Percentiles rank a stretch among this genome's conserved stretches.
Evolutionary conservation across 2,797 vertebrate species (phyloP).

Genomic region (Muscicapa comitata): DNA sequence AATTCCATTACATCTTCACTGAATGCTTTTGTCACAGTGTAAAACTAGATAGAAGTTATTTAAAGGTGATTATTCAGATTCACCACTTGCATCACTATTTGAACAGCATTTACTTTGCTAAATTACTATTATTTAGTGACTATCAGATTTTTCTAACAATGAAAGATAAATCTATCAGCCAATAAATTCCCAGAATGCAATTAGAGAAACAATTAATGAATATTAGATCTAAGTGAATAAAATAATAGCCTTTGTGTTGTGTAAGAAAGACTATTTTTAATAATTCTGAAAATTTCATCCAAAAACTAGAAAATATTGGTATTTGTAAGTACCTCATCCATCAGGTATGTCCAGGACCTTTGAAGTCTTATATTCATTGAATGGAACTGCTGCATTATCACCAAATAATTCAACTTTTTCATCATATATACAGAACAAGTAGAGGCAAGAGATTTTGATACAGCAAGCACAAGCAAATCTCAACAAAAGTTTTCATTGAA

Average conservation of each 20-base stretch:
- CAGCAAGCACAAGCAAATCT: background rate
- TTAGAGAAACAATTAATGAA: constrained; percentile 63
- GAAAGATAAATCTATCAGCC: constrained; percentile 11
- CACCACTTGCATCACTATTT: background rate
- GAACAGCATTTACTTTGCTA: background rate
- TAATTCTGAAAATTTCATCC: constrained; percentile 8
- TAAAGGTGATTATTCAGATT: constrained; percentile 42
- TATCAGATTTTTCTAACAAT: constrained; percentile 44
- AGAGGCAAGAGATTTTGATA: background rate
- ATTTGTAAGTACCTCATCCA: background rate
- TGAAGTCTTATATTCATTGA: background rate
- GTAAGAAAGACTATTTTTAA: background rate
- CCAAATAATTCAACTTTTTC: background rate
- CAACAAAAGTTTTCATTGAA: background rate
- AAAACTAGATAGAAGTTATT: background rate
- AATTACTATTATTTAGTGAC: constrained; percentile 53
- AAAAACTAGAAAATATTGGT: background rate
- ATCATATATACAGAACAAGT: background rate
- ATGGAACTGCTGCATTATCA: background rate
- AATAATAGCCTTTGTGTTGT: background rate
- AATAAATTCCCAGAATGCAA: constrained; percentile 57
- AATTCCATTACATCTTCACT: background rate
- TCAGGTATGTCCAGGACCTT: background rate
- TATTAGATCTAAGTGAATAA: constrained; percentile 13
- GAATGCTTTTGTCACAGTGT: background rate